Evolutionary conservation across 2,113 vertebrate species (phyloP).

Genomic region (Ornithorhynchus anatinus): DNA sequence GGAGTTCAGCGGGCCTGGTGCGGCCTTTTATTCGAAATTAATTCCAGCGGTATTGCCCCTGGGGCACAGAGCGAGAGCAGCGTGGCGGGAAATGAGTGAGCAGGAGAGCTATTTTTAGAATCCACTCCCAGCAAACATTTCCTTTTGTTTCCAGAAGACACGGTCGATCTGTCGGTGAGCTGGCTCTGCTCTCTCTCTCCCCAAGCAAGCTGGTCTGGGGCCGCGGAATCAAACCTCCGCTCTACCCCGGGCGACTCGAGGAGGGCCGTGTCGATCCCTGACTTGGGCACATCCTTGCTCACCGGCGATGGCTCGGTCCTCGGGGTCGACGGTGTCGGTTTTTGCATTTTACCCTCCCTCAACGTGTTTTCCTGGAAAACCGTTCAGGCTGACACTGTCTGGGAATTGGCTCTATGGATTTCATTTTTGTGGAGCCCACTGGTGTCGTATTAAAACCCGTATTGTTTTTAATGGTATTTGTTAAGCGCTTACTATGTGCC

Average conservation of each 20-base stretch:
- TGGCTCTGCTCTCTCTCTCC: not conserved
- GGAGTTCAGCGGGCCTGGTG: conserved; percentile 28
- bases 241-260: not conserved
- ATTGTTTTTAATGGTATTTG: too few species aligned
- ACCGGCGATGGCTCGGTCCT: too few species aligned
- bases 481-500: too few species aligned
- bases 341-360: too few species aligned
- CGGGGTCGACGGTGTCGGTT: too few species aligned
- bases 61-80: conserved; percentile 12
- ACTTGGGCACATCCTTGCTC: too few species aligned
- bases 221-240: conserved; percentile 33
- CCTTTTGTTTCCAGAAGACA: conserved; percentile 54
- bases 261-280: too few species aligned
- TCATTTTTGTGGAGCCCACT: too few species aligned
- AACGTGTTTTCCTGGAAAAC: too few species aligned
- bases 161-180: conserved; percentile 45
- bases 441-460: too few species aligned
- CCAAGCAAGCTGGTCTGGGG: not conserved
- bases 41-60: conserved; percentile 35
- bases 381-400: too few species aligned
- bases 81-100: conserved; percentile 46
- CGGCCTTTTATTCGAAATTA: conserved; percentile 23
- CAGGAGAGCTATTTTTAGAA: conserved; percentile 47
- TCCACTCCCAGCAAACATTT: conserved; percentile 45
- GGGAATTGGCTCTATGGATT: too few species aligned